Base-by-base conservation (phyloP, 2,888 invertebrate genomes). In the Coenonympha arcania region DNA sequence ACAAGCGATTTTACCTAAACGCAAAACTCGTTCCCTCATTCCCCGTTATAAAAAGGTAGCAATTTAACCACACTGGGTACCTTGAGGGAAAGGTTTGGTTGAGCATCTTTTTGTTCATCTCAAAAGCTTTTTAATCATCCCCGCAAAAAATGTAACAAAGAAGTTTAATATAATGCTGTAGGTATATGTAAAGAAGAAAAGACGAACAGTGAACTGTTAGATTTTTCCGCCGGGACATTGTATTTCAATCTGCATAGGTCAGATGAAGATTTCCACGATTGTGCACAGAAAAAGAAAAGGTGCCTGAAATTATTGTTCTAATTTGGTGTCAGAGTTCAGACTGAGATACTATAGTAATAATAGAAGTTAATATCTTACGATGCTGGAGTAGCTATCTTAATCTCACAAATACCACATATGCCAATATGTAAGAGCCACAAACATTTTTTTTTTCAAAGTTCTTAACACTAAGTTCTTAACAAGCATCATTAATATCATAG, bases 21-120 rank as follows among this genome's bases (percentile, higher is more conserved):
- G 15, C 3, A 39, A 34, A 22, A 13, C 22, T 39, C 15, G 22
- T 39, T 15, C 22, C 13, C 55, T 56, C 50, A 8, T n/a, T 28
- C 8, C 15, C 8, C 50, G 50, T 51, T 48, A n/a, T 15, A 34
- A 49, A 34, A 51, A 34, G 53, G 46, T 39, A 53, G 37, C 53
- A 47, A 48, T 45, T 40, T 46, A 52, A 52, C 48, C 30, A 26
- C 41, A 45, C 52, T 43, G n/a, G n/a, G n/a, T n/a, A 42, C 30
- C 33, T 44, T 36, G 11, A 22, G 39, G 30, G 19, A 22, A 34
- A 44, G 40, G 28, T 44, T 48, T 47, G 28, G 37, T 19, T 46
- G 45, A 26, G 34, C 18, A 39, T 59, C 62, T 64, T 64, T 66
- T 65, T 57, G 56, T 54, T 52, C 55, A 64, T 49, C 58, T 60